These are phyloP conservation scores for Siniperca undulata DNA, from an alignment of 2,797 vertebrate genomes.

Conservation along the genomic window DNA sequence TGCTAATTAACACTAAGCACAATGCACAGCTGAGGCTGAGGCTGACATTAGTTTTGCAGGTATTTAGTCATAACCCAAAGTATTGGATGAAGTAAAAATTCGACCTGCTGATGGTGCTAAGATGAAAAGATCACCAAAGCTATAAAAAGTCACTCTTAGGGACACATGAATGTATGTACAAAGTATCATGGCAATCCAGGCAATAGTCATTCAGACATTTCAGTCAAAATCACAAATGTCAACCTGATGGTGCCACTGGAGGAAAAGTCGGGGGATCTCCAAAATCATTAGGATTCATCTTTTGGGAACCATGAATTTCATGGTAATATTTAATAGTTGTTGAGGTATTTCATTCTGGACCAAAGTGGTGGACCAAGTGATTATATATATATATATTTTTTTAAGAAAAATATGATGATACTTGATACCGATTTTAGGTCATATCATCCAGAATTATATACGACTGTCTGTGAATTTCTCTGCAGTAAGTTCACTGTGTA, in stretches of 20 bases:
- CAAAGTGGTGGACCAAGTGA: neutral
- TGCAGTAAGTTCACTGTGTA: constrained; percentile 18
- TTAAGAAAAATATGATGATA: neutral
- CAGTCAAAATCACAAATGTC: no score
- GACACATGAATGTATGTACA: neutral
- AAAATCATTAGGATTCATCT: no score
- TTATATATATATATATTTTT: neutral
- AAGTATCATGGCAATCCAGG: no score
- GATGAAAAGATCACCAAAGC: constrained; percentile 7
- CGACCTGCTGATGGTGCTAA: neutral
- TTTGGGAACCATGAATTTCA: neutral
- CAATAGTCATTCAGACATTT: no score
- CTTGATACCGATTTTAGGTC: constrained; percentile 20
- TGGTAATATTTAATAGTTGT: neutral
- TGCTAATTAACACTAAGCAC: neutral
- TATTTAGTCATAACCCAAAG: neutral
- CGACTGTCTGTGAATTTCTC: neutral
- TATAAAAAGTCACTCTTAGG: neutral
- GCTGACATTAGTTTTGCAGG: neutral
- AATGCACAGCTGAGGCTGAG: neutral
- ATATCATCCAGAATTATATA: constrained; percentile 12
- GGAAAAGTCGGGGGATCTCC: no score
- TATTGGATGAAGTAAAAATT: neutral
- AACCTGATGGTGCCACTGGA: no score
- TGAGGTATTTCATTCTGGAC: no score